Conservation (phyloP, 2,888 invertebrate genomes). For the Tenthredo amoena region DNA sequence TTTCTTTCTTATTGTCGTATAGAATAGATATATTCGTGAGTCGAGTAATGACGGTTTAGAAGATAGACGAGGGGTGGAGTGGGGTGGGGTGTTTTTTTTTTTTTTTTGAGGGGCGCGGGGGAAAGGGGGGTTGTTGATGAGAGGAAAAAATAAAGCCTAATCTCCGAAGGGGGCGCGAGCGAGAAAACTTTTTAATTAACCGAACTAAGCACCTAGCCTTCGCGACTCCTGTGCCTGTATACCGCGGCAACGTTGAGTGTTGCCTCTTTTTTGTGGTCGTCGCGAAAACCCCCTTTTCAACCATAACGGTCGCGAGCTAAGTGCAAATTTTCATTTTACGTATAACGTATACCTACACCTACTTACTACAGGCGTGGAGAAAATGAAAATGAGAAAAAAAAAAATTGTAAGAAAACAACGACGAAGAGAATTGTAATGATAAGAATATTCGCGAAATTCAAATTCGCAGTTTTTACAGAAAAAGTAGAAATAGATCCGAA, state of each 20-base stretch:
- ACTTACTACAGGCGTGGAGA: not conserved
- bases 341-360: not conserved
- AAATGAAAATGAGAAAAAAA: not conserved
- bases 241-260: conserved; percentile 6
- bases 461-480: not conserved
- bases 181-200: conserved; percentile 50
- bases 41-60: not conserved
- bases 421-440: not conserved
- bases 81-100: not conserved
- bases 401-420: not conserved
- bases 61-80: not conserved
- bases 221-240: not conserved
- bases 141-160: conserved; percentile 41
- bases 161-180: conserved; percentile 34
- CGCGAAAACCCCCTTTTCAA: conserved; percentile 9
- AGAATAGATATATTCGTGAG: not conserved
- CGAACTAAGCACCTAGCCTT: conserved; percentile 37
- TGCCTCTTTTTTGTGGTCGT: conserved; percentile 18
- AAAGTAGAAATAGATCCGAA: not conserved
- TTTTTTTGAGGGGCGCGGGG: too few relatives aligned
- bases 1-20: too few relatives aligned
- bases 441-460: not conserved
- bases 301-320: conserved; percentile 19
- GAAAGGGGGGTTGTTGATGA: conserved; percentile 6
- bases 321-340: conserved; percentile 45